Evolutionary conservation across 1,140 invertebrate species (phyloP).

Genomic region (Euwallacea similis): DNA sequence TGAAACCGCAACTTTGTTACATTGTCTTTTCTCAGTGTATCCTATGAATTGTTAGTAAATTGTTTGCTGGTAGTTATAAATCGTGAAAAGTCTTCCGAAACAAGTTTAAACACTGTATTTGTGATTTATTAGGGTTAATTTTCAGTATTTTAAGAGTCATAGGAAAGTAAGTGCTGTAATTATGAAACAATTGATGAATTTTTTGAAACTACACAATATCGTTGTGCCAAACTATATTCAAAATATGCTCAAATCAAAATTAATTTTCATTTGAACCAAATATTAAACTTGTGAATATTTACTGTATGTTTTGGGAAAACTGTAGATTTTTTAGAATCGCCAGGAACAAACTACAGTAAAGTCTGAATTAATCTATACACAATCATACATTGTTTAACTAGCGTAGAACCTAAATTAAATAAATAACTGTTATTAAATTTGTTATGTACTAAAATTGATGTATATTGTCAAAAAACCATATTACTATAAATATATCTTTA

Average conservation of each 20-base stretch:
- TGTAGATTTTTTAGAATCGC: constrained; percentile 18
- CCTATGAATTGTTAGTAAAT: neutral
- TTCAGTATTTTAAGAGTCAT: constrained; percentile 23
- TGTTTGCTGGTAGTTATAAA: constrained; percentile 17
- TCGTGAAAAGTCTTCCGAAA: constrained; percentile 37
- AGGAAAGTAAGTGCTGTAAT: no score
- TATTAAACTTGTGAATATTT: no score
- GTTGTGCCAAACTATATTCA: neutral
- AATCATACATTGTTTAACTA: constrained; percentile 38
- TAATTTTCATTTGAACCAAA: no score
- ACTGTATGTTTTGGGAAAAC: constrained; percentile 12
- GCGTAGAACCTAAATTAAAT: constrained; percentile 23
- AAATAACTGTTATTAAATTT: constrained; percentile 36
- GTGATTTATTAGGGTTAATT: constrained; percentile 38
- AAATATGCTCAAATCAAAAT: no score
- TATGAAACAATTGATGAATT: no score
- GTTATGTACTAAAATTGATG: constrained; percentile 38
- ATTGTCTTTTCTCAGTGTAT: no score
- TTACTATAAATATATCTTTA: constrained; percentile 33
- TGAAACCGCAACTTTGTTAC: no score
- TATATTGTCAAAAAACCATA: constrained; percentile 32
- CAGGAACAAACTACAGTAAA: neutral
- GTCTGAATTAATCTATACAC: constrained; percentile 27
- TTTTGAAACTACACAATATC: neutral
- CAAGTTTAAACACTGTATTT: constrained; percentile 28